Base-by-base conservation (phyloP, 2,888 invertebrate species). In the Drosophila fulvimacula region DNA sequence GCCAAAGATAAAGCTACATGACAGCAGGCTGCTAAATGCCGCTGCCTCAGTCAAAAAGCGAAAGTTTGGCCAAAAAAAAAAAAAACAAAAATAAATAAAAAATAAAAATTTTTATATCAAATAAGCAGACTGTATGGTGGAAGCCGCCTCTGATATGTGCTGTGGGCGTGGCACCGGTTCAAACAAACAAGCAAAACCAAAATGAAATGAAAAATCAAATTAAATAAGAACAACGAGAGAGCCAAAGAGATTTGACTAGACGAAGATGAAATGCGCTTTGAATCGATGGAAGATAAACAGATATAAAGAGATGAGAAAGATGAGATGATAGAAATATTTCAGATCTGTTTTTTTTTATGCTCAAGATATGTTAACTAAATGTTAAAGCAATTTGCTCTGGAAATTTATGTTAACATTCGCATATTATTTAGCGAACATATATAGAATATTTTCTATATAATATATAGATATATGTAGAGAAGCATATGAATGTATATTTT, bases 101-200 rank as follows among this genome's bases (percentile, higher is more conserved):
- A n/a, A 52, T 11, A 27, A 13, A 48, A 17, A 34, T 44, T 27
- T 24, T 11, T 44, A 17, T 58, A 30, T 30, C 17, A 56, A 19
- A 57, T 27, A 2, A 4, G 38, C 82, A 76, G 79, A 82, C 79
- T 73, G 80, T 62, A 32, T 73, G 82, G 76, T 65, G 79, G 73
- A 80, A 30, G 17, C 52, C 44, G 65, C 44, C 64, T 19, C 3
- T 64, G 64, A 21, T 48, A 32, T 10, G 27, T 17, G 62, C 19
- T n/a, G 36, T 30, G 41, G 66, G 66, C 66, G 48, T 66, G 66
- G 5, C 68, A 41, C 5, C 39, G 39, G 52, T 38, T 66, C 66
- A 69, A 69, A 63, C 30, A 52, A 30, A 38, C 27, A 64, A 27
- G 32, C 21, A 10, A 51, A 41, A 42, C 36, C 39, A 60, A 56